These are phyloP conservation scores for Melipona beecheii DNA, from an alignment of 2,888 invertebrate species.

Conservation along the genomic window DNA sequence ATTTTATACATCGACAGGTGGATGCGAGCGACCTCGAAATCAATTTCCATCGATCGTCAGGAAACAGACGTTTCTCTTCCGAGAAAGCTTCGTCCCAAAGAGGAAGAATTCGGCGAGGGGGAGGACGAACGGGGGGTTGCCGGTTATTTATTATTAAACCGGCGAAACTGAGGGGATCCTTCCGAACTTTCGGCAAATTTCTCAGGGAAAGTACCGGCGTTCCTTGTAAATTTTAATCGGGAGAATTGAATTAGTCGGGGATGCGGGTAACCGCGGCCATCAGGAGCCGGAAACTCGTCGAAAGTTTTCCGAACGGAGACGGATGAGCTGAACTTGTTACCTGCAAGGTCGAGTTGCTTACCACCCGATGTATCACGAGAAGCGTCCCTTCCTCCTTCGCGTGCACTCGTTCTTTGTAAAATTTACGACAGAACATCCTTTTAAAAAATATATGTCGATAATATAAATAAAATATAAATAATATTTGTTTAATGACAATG, in stretches of 20 bases:
- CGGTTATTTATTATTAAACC: constrained; percentile 15
- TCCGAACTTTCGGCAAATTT: not conserved
- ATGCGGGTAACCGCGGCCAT: not conserved
- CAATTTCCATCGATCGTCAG: not conserved
- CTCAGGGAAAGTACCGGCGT: not conserved
- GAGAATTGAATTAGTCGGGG: not conserved
- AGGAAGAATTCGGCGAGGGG: no score
- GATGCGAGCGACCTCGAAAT: constrained; percentile 1
- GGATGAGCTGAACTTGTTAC: not conserved
- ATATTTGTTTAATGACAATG: no score
- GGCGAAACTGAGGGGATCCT: not conserved
- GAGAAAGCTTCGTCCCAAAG: no score
- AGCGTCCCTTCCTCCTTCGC: not conserved
- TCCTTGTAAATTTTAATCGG: constrained; percentile 13
- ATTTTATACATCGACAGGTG: not conserved
- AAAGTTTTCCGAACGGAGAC: not conserved
- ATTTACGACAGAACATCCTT: no score
- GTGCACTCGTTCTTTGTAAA: no score
- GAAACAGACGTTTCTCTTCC: not conserved
- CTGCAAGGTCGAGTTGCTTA: not conserved
- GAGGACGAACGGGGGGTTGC: not conserved
- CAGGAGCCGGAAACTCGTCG: not conserved
- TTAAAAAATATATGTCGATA: no score
- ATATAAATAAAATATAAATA: no score
- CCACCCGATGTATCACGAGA: not conserved